Percentiles rank a stretch among this genome's conserved stretches.
phyloP scores from a whole-genome alignment of 2,888 invertebrate species.

The Callimorpha dominula region DNA sequence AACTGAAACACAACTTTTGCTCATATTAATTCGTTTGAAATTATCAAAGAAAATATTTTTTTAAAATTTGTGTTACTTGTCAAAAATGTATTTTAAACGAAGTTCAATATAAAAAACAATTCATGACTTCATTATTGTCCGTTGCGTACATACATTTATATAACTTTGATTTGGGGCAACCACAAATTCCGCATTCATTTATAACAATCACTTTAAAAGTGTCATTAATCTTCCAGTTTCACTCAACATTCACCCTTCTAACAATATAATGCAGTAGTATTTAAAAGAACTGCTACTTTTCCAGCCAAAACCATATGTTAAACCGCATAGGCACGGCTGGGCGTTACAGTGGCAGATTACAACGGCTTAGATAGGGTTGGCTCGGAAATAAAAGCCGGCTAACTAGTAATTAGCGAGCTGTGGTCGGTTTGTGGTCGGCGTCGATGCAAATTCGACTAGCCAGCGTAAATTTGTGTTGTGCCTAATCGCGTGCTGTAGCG shows the following conservation, averaged over 20 bases:
- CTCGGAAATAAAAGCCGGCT: conserved; percentile 80
- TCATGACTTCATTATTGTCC: not conserved
- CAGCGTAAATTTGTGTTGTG: conserved; percentile 60
- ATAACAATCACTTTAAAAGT: not conserved
- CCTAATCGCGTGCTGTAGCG: conserved; percentile 49
- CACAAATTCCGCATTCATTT: not conserved
- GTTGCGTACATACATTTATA: not conserved
- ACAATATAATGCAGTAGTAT: conserved; percentile 13
- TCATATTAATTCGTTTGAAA: no score
- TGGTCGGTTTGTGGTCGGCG: conserved; percentile 55
- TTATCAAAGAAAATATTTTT: no score
- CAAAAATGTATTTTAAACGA: no score
- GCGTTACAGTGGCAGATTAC: conserved; percentile 78
- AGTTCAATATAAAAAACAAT: no score
- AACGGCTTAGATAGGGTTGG: conserved; percentile 76
- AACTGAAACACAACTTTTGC: no score
- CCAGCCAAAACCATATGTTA: conserved; percentile 36
- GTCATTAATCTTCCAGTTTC: conserved; percentile 1
- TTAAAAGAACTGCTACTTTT: conserved; percentile 27
- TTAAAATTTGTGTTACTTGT: no score
- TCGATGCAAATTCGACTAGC: conserved; percentile 73
- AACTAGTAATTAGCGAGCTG: conserved; percentile 78
- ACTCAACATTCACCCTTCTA: not conserved
- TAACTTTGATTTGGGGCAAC: not conserved
- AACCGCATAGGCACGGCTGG: conserved; percentile 55